Conservation (phyloP, 2,888 invertebrate genomes). For the Sarcophaga carnaria region DNA sequence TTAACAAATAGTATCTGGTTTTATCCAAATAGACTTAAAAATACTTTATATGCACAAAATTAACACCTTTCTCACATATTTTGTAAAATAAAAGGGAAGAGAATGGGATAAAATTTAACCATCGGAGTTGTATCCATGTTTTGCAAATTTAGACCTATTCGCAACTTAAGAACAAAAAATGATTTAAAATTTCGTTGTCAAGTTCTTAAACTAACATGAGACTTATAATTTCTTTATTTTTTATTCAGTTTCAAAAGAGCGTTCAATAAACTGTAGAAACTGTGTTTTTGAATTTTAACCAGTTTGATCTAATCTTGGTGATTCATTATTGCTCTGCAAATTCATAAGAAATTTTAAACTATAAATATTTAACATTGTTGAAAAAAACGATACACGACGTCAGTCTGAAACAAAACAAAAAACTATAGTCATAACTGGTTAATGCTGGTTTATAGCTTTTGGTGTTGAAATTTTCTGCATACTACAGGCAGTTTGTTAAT, state of each 20-base stretch:
- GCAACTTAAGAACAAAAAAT: too few species aligned
- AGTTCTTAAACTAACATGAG: too few species aligned
- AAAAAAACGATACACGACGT: not conserved
- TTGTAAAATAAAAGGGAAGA: not conserved
- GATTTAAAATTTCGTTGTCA: too few species aligned
- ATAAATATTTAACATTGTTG: not conserved
- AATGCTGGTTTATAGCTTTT: not conserved
- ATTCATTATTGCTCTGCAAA: constrained; percentile 30
- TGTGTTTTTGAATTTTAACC: constrained; percentile 18
- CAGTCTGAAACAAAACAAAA: not conserved
- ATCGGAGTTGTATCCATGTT: too few species aligned
- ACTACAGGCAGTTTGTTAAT: constrained; percentile 7
- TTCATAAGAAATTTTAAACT: constrained; percentile 22
- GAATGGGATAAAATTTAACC: too few species aligned
- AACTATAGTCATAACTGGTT: constrained; percentile 9
- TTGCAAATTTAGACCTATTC: too few species aligned
- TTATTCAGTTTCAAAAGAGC: not conserved
- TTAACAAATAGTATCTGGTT: constrained; percentile 63
- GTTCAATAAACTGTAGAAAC: not conserved
- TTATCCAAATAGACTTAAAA: constrained; percentile 32
- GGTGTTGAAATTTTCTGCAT: constrained; percentile 29
- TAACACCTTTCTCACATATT: not conserved
- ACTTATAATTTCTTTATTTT: too few species aligned
- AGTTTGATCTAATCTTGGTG: constrained; percentile 38
- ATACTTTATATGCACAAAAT: too few species aligned